Conservation (phyloP, 2,888 invertebrate genomes). For the Oxytorus armatus region DNA sequence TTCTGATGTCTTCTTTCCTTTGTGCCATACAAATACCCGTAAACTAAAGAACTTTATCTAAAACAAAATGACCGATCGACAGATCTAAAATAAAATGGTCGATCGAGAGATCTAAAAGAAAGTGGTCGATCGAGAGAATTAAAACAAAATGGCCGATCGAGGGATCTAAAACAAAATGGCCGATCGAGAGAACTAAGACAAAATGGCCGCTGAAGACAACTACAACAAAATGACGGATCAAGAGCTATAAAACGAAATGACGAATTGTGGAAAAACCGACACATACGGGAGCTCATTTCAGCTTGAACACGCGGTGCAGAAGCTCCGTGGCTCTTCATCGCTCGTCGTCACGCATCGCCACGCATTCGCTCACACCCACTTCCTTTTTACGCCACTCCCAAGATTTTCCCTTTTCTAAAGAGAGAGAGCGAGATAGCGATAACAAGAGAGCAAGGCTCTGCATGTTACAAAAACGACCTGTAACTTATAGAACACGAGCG, state of each 20-base stretch:
- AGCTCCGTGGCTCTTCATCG: constrained; percentile 58
- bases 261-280: constrained; percentile 39
- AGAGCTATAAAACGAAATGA: constrained; percentile 59
- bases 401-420: constrained; percentile 72
- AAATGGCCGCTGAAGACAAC: background rate
- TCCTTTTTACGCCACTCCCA: constrained; percentile 84
- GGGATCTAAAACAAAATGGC: background rate
- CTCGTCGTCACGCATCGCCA: constrained; percentile 82
- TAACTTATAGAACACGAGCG: constrained; percentile 49
- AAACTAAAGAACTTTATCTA: no score
- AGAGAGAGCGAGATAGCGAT: constrained; percentile 58
- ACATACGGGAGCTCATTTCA: constrained; percentile 7
- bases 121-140: background rate
- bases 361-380: constrained; percentile 84
- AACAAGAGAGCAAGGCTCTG: background rate
- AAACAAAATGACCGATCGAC: background rate
- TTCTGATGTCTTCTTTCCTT: no score
- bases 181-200: background rate
- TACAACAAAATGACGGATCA: background rate
- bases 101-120: background rate
- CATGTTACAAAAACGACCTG: constrained; percentile 55
- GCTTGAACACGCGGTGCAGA: constrained; percentile 10
- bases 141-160: background rate
- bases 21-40: no score
- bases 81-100: background rate